Evolutionary conservation across 2,113 vertebrate species (phyloP), one percentile per base, ranked within the genome.

Genomic region (Paracanthobrama guichenoti): DNA sequence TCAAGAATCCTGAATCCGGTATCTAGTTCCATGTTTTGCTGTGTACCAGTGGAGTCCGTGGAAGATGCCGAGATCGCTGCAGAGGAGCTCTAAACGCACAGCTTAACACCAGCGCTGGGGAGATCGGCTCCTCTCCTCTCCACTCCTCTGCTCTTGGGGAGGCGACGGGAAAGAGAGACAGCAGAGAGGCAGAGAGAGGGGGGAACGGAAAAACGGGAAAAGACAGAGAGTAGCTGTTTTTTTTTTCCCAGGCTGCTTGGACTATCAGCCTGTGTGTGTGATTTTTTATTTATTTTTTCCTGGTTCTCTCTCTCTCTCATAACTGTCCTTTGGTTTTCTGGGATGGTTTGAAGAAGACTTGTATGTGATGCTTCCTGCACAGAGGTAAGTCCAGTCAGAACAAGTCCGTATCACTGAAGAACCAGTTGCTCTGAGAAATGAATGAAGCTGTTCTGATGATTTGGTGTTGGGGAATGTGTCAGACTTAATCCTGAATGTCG

Each of bases 361-460:
- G 55, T 42, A 91, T 92, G 92, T 92, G 93, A 95, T 95, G 94
- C 92, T 91, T 93, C 90, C 90, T 82, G 89, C 90, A 93, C 91
- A 90, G 90, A 91, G 94, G 94, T 95, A 94, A 91, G 93, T 90
- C 53, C 74, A 88, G 46, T 84, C 57, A 50, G 28, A 88, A 82
- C 64, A 82, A 76, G n/a, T n/a, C 10, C 26, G 1, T 13, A 13
- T 50, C n/a, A 7, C 62, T 42, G 48, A 76, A 66, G 66, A 69
- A 39, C 69, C 60, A 71, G 72, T 57, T 60, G 85, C 74, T 53
- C 14, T 79, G 24, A 44, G 77, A 42, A 62, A 64, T 79, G 39
- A 62, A 80, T 48, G 42, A 67, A 80, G 26, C n/a, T 80, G 42
- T 67, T 6, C 9, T 67, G 50, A 39, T 20, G 42, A 79, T n/a